A percentile compares a stretch with the other conserved stretches of the same genome.
Conservation (phyloP, 1,140 invertebrate genomes). For the Lepidostoma basale region DNA sequence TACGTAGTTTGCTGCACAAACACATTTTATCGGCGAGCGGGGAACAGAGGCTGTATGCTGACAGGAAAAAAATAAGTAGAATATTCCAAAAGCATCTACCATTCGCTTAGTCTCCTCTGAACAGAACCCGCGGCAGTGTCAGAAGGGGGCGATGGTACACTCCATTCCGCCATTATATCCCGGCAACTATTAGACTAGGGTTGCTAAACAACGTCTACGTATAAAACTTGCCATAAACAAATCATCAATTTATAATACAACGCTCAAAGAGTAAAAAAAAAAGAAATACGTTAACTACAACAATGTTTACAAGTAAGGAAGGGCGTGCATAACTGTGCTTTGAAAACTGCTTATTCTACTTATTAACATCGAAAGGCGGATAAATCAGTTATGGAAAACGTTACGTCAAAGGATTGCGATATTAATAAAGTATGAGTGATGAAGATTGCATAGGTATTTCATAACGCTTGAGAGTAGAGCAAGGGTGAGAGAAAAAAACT, state of each 20-base stretch:
- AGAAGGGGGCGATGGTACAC: conserved; percentile 20
- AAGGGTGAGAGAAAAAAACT: conserved; percentile 5
- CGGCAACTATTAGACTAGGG: conserved; percentile 26
- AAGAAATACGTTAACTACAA: conserved; percentile 20
- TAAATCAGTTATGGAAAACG: neutral
- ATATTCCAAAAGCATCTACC: conserved; percentile 33
- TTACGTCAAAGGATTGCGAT: neutral
- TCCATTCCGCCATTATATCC: conserved; percentile 34
- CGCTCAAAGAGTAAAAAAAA: conserved; percentile 18
- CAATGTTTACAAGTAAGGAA: conserved; percentile 21
- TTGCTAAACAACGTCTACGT: conserved; percentile 30
- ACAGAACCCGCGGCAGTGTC: conserved; percentile 19
- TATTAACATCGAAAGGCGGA: conserved; percentile 18
- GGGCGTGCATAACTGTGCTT: conserved; percentile 27
- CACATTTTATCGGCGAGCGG: conserved; percentile 42
- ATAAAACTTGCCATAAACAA: conserved; percentile 26
- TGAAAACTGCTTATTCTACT: conserved; percentile 18
- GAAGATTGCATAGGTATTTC: neutral
- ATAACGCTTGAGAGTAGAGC: conserved; percentile 1
- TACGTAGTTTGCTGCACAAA: conserved; percentile 39
- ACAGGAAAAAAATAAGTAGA: conserved; percentile 35
- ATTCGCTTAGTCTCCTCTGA: conserved; percentile 15
- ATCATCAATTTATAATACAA: conserved; percentile 23
- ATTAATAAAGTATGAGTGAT: conserved; percentile 1
- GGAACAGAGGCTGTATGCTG: conserved; percentile 33